These are phyloP conservation scores for Xyrauchen texanus DNA, from an alignment of 2,113 vertebrate species.

Conservation along the genomic window DNA sequence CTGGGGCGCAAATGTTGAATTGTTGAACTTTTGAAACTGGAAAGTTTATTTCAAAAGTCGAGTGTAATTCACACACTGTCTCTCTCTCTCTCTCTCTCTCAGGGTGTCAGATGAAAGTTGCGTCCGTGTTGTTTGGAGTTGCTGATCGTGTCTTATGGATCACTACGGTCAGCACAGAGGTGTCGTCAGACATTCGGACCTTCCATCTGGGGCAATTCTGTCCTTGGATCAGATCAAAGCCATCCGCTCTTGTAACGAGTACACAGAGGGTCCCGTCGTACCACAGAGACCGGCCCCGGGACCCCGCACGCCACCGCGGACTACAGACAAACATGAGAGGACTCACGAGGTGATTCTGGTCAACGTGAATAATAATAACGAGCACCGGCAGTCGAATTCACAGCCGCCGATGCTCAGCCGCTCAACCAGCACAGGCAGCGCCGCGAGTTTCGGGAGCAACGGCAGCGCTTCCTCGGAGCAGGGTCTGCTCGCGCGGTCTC, in stretches of 20 bases:
- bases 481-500: slow-evolving; percentile 84
- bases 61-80: neutral
- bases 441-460: slow-evolving; percentile 90
- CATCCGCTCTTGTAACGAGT: slow-evolving; percentile 93
- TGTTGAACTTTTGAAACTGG: no score
- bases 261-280: slow-evolving; percentile 91
- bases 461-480: slow-evolving; percentile 91
- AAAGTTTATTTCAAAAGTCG: no score
- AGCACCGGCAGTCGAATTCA: slow-evolving; percentile 70
- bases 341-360: slow-evolving; percentile 93
- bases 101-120: slow-evolving; percentile 97
- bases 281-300: slow-evolving; percentile 77
- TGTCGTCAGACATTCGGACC: slow-evolving; percentile 81
- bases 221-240: slow-evolving; percentile 97
- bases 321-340: slow-evolving; percentile 86
- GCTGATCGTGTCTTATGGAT: slow-evolving; percentile 93
- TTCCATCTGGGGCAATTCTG: slow-evolving; percentile 81
- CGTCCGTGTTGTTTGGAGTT: slow-evolving; percentile 85
- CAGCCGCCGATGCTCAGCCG: slow-evolving; percentile 83
- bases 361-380: slow-evolving; percentile 91
- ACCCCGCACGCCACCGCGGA: slow-evolving; percentile 76
- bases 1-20: no score
- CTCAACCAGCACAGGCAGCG: slow-evolving; percentile 92
- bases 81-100: slow-evolving; percentile 44
- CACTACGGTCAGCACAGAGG: slow-evolving; percentile 88